Conservation (phyloP, 2,888 invertebrate genomes). For the Melangyna quadrimaculata region DNA sequence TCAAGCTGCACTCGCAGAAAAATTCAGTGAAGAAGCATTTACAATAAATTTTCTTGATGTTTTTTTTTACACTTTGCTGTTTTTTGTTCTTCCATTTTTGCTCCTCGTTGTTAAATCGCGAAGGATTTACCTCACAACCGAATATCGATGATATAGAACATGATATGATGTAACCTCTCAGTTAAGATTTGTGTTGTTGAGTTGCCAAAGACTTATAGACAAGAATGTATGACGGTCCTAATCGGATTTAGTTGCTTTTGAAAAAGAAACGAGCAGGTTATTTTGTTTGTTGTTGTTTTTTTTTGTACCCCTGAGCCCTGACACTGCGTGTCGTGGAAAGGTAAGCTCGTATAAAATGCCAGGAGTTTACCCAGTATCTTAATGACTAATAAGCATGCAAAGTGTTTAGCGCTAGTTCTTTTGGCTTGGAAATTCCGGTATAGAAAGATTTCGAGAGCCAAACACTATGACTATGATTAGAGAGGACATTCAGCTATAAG, state of each 20-base stretch:
- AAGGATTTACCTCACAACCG: conserved; percentile 8
- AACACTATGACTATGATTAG: not conserved
- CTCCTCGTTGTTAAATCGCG: not conserved
- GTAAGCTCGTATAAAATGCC: conserved; percentile 44
- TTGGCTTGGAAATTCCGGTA: conserved; percentile 21
- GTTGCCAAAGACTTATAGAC: conserved; percentile 45
- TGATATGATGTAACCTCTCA: conserved; percentile 56
- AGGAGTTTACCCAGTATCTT: conserved; percentile 55
- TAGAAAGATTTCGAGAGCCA: not conserved
- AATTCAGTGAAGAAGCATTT: conserved; percentile 27
- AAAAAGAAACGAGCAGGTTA: conserved; percentile 19
- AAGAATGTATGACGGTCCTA: conserved; percentile 46
- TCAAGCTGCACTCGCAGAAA: not conserved
- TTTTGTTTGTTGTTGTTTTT: not conserved
- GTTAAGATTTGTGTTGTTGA: conserved; percentile 22
- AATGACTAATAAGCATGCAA: conserved; percentile 66
- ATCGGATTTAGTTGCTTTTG: conserved; percentile 49
- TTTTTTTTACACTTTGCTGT: not conserved
- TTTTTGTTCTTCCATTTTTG: not conserved
- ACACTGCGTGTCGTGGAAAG: conserved; percentile 21
- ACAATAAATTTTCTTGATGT: conserved; percentile 52
- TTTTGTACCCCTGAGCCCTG: not conserved
- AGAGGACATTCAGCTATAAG: conserved; percentile 14
- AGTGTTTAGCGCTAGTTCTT: conserved; percentile 22
- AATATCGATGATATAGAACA: conserved; percentile 44